phyloP scores from a whole-genome alignment of 2,888 invertebrate genomes.

The Graphium colonna region DNA sequence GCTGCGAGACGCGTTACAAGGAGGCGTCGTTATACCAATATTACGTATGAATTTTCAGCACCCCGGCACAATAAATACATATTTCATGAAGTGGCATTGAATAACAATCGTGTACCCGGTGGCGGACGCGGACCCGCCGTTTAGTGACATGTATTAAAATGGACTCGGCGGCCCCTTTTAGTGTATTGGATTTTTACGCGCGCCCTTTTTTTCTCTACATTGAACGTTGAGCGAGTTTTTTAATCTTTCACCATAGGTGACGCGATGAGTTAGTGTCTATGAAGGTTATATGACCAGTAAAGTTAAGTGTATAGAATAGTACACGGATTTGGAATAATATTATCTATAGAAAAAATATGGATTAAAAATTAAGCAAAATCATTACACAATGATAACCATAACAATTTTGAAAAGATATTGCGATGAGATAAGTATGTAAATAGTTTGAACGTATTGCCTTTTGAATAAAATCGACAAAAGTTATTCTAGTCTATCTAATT shows the following conservation, averaged over 20 bases:
- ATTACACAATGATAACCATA: no score
- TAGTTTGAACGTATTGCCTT: no score
- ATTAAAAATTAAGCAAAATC: no score
- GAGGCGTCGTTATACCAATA: slow-evolving; percentile 29
- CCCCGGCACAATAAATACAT: slow-evolving; percentile 55
- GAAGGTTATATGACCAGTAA: not conserved
- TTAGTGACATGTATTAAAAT: slow-evolving; percentile 58
- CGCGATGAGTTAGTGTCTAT: slow-evolving; percentile 23
- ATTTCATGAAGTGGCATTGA: slow-evolving; percentile 69
- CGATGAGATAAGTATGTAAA: no score
- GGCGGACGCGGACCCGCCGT: slow-evolving; percentile 28
- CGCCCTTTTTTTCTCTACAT: not conserved
- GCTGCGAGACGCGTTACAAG: slow-evolving; percentile 6
- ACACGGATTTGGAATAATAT: no score
- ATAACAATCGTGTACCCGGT: slow-evolving; percentile 50
- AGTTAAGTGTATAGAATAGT: no score
- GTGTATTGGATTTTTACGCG: slow-evolving; percentile 39
- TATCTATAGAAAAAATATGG: no score
- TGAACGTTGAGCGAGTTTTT: slow-evolving; percentile 2
- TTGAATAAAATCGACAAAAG: no score
- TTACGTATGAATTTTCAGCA: slow-evolving; percentile 46
- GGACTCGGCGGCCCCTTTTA: slow-evolving; percentile 34
- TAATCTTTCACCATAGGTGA: slow-evolving; percentile 11
- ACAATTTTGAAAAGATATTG: no score
- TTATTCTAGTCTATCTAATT: no score